Evolutionary conservation across 2,113 vertebrate species (phyloP), one percentile per base, ranked within the genome.

Genomic region (Pholis gunnellus): DNA sequence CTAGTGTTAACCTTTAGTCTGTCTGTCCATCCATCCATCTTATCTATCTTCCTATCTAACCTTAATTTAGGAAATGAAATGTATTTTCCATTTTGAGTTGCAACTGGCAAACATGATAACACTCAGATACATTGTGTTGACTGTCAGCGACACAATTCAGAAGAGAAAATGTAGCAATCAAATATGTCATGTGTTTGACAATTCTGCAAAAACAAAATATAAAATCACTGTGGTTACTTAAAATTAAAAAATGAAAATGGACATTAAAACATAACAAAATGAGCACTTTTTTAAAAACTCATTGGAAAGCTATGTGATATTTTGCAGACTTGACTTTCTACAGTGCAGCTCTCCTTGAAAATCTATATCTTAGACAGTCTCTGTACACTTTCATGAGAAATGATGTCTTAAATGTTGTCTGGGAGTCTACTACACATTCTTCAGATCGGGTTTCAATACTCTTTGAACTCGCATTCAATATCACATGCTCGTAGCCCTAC

Each of bases 371-470:
- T 18, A 61, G 0, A 38, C 38, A 42, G 68, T 61, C 72, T 59
- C 7, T 73, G 6, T n/a, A 25, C n/a, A 38, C 25, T 50, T 40
- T 54, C 31, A 67, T 54, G 63, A 72, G 48, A 57, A 69, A 72
- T 42, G 3, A 56, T 75, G 38, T 66, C 40, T 83, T 59, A 29
- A 17, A n/a, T 56, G 22, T 81, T 64, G 22, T 72, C 65, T 20
- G 10, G 68, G 52, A 64, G 60, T 29, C 61, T 60, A 18, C 56
- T 31, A 70, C 71, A 75, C 80, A 78, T 74, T 81, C 78, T 67
- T 65, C 61, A 78, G 77, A 61, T 86, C 63, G 11, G 67, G 50
- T 80, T 86, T 77, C 77, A 86, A 36, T 65, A 29, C 13, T 76
- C 72, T 79, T 81, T 85, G 60, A 82, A 76, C 61, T 50, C 1